Evolutionary conservation across 2,797 vertebrate species (phyloP).

Genomic region (Squalus acanthias): DNA sequence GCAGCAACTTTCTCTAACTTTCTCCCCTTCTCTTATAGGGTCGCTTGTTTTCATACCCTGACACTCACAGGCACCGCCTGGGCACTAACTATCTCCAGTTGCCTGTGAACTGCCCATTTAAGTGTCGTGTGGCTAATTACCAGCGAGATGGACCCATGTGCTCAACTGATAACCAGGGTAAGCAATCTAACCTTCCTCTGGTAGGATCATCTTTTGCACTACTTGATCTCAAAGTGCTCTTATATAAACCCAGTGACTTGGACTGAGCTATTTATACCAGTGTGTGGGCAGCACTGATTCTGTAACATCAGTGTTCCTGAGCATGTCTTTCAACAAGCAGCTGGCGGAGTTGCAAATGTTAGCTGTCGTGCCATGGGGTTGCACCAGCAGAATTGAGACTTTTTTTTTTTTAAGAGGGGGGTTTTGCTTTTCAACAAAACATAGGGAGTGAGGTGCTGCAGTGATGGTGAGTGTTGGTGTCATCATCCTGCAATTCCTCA

Average conservation of each 20-base stretch:
- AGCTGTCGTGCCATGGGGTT: background rate
- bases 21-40: background rate
- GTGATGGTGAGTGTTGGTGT: background rate
- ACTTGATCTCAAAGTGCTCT: background rate
- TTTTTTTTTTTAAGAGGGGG: background rate
- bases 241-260: background rate
- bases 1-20: background rate
- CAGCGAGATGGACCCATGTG: slow-evolving; percentile 34
- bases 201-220: background rate
- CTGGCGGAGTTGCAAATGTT: background rate
- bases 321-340: background rate
- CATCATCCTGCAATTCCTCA: background rate
- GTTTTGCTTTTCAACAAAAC: background rate
- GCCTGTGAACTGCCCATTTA: slow-evolving; percentile 34
- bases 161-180: slow-evolving; percentile 35
- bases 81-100: slow-evolving; percentile 22
- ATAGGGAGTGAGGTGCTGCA: background rate
- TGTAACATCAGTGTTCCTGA: background rate
- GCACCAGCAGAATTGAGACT: background rate
- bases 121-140: slow-evolving; percentile 24
- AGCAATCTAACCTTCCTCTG: background rate
- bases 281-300: background rate
- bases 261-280: background rate
- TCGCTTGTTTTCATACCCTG: slow-evolving; percentile 29
- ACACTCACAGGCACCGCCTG: slow-evolving; percentile 23